Conservation (phyloP, 2,888 invertebrate genomes). For the Cheilosia scutellata region DNA sequence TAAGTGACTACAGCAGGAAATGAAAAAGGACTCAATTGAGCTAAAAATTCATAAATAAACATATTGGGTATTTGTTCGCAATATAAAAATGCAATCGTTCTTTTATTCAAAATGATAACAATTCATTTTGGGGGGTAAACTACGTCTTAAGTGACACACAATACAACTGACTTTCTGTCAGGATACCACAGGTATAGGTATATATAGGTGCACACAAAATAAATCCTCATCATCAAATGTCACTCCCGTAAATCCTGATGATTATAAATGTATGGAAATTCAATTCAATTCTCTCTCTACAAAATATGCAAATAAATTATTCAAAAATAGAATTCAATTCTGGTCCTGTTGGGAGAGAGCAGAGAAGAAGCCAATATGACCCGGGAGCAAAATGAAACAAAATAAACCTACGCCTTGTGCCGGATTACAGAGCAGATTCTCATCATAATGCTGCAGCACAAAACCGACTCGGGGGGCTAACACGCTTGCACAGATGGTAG, state of each 20-base stretch:
- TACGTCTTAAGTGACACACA: conserved; percentile 14
- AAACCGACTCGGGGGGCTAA: background rate
- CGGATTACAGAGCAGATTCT: conserved; percentile 51
- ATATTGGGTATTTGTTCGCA: background rate
- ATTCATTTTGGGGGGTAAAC: background rate
- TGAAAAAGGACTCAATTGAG: too few species aligned
- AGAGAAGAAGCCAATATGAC: background rate
- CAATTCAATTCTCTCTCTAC: conserved; percentile 68
- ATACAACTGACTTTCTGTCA: conserved; percentile 5
- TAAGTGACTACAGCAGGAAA: too few species aligned
- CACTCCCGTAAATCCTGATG: conserved; percentile 64
- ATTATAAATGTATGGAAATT: conserved; percentile 74
- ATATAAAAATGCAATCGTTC: background rate
- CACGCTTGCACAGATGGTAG: background rate
- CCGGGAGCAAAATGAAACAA: conserved; percentile 41
- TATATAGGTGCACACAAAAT: conserved; percentile 11
- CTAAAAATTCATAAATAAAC: background rate
- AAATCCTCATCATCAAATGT: conserved; percentile 35
- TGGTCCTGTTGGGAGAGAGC: background rate
- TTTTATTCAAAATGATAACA: conserved; percentile 8
- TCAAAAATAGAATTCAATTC: conserved; percentile 59
- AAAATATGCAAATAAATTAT: conserved; percentile 74
- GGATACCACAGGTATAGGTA: background rate
- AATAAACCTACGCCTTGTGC: conserved; percentile 48
- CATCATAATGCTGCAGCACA: conserved; percentile 46